Evolutionary conservation across 2,888 invertebrate genomes (phyloP), one percentile per base, ranked within the genome.

Genomic region (Orthosia gracilis): DNA sequence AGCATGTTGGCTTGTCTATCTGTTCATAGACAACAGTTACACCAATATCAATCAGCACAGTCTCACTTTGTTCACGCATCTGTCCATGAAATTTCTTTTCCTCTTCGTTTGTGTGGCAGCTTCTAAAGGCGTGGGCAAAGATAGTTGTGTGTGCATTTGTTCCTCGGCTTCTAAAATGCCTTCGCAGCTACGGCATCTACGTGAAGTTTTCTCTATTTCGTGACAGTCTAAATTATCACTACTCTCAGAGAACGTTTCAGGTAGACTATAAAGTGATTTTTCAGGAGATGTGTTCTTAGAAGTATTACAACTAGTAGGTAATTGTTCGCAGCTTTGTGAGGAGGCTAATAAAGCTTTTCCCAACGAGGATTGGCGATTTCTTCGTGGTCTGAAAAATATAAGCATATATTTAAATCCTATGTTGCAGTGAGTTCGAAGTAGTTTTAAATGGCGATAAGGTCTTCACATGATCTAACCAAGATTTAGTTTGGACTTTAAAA

Each of bases 51-150:
- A 97, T 98, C 92, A 98, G 97, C 96, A 96, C 90, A 98, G 97
- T 96, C 98, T 97, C 94, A 98, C 98, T 97, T 98, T 98, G 95
- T 98, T 98, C 88, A 98, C 98, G 94, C 98, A 98, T 93, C 98
- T 97, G 97, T 98, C 98, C 97, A 98, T 98, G 93, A 98, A 98
- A 94, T 98, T 98, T 92, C 97, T 97, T 93, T 97, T 98, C 90
- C 97, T 97, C 92, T 98, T 98, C 13, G 97, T 97, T 89, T 97
- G 97, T 69, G 96, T 97, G 84, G 96, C 92, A 86, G 97, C 96
- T 86, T 97, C 97, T 90, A 97, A 94, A 87, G 97, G 97, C 89
- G 97, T 92, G 88, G 97, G 97, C 88, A 97, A 91, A 81, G 97
- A 97, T 76, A 97, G 93, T 80, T 97, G 94, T 76, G 97, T 97